Base-by-base conservation (phyloP, 2,888 invertebrate species). In the Drosophila infuscata region DNA sequence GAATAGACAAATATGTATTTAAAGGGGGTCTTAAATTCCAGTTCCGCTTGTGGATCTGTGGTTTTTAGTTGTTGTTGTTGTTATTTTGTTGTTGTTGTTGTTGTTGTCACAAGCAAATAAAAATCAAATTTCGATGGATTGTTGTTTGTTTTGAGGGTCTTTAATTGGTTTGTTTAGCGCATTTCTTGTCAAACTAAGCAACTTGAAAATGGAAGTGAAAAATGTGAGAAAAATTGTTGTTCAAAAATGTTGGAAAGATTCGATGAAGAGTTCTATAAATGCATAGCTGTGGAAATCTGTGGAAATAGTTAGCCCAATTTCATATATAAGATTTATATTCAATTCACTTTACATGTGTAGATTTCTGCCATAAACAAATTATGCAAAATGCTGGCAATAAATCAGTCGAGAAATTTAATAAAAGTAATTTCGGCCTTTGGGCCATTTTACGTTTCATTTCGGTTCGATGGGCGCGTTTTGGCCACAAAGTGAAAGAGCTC, bases 1-100 rank as follows among this genome's bases (percentile, higher is more conserved):
- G 90, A 74, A 80, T 62, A 49, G 72, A 73, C 77, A 89, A 90
- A 89, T 89, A 89, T 88, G 79, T 74, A 85, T 83, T 85, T 75
- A 66, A 68, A 38, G 48, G 77, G 68, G 74, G 43, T 66, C 59
- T 64, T 61, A 64, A 70, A 65, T 52, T 77, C 52, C 67, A 76
- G 83, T 83, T 82, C 81, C 83, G 83, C 58, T 74, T 51, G 63
- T 25, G 11, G 15, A 8, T 32, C 29, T 65, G 54, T 20, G 41
- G 56, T 43, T 67, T 67, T 58, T 49, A 4, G 33, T 38, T 41
- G 35, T 43, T 54, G 57, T 49, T 58, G 64, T 53, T 63, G 53
- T 63, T 53, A 59, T 58, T 54, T 58, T 57, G 60, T 60, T 56
- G 15, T 29, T 17, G 29, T 20, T 35, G 25, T 36, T 65, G 61